Base-by-base conservation (phyloP, 2,797 vertebrate genomes). In the Poecilia picta region DNA sequence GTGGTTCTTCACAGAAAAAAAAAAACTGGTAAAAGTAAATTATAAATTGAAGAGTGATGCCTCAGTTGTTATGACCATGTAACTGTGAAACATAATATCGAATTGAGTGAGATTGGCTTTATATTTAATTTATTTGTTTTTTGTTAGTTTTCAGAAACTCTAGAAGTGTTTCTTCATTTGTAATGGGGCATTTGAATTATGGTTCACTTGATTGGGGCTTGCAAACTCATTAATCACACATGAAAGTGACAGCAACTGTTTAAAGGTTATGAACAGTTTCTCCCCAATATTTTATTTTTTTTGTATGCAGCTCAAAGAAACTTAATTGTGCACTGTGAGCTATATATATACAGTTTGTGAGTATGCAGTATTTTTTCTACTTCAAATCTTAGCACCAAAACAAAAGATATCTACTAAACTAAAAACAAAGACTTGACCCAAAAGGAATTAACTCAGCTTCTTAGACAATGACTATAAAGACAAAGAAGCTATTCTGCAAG, bases 171-270 rank as follows among this genome's bases (percentile, higher is more conserved):
- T 55, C 55, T 90, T 83, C 41, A 87, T 82, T 75, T 77, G 79
- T 70, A 68, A 72, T 53, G 86, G 71, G 77, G 86, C 81, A 66
- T 85, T 90, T 87, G 87, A 86, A 91, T 82, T 88, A 91, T 81
- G 83, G 86, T 87, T 88, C 73, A 93, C 94, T 95, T 94, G 92
- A 90, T 95, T 92, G 79, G 2, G 18, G 89, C 85, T 92, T 94
- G 90, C 88, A 73, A 83, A 72, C 81, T 89, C 94, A 95, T 97
- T 94, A 92, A 96, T 97, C 96, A 96, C 12, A 6, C 33, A 72
- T 78, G 82, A 23, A 59, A 87, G 86, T 95, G 94, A 93, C 91
- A 93, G 80, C 74, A 6, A 39, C 91, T 89, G 77, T 59, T 72
- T 89, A 83, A 6, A 39, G 84, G 83, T 88, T 90, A 88, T 75